Conservation (phyloP, 2,888 invertebrate genomes). For the Clanis bilineata region DNA sequence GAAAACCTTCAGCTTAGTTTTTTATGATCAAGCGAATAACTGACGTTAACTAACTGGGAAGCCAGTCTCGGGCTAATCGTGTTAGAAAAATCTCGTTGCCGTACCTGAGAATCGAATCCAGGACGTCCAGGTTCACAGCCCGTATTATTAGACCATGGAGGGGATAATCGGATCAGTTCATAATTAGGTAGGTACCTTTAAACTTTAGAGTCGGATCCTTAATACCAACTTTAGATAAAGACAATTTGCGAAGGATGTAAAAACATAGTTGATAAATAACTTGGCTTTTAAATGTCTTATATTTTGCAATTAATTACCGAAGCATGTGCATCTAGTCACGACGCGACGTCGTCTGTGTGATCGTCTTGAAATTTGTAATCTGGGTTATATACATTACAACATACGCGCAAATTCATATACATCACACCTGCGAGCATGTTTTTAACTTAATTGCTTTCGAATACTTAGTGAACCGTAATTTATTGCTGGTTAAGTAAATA, state of each 20-base stretch:
- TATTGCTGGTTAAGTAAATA: neutral
- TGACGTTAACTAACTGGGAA: too few species aligned
- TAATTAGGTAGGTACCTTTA: neutral
- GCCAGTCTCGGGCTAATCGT: too few species aligned
- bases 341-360: neutral
- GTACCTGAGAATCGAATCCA: too few species aligned
- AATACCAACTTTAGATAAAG: neutral
- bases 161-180: too few species aligned
- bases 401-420: neutral
- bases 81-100: too few species aligned
- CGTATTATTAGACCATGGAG: too few species aligned
- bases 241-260: neutral
- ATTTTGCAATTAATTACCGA: constrained; percentile 3
- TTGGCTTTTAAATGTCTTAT: neutral
- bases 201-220: neutral
- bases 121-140: too few species aligned
- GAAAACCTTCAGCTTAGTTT: too few species aligned
- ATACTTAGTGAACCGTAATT: neutral
- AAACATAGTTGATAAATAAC: neutral
- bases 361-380: constrained; percentile 11
- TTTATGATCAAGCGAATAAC: too few species aligned
- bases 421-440: neutral
- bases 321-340: constrained; percentile 6
- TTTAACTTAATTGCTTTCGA: neutral
- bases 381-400: constrained; percentile 9